phyloP scores from a whole-genome alignment of 2,888 invertebrate species.

The Lasiommata megera region DNA sequence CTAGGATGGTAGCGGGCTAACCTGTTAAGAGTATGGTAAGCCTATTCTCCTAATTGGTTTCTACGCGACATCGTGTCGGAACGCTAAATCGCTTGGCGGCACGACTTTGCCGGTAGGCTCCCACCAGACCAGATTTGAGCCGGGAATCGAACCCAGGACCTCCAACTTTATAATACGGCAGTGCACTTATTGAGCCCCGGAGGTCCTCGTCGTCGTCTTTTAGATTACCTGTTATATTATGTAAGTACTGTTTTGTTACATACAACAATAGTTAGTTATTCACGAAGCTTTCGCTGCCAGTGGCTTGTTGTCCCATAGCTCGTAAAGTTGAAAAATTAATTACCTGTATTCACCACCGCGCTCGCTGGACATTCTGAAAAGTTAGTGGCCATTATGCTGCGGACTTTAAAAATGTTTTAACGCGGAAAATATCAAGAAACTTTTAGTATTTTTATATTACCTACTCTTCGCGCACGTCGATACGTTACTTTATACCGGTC shows the following conservation, averaged over 20 bases:
- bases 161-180: no score
- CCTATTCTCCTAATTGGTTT: no score
- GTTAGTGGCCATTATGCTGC: constrained; percentile 6
- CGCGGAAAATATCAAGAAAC: constrained; percentile 6
- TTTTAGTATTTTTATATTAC: neutral
- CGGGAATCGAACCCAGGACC: no score
- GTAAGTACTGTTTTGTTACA: constrained; percentile 6
- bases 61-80: no score
- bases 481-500: no score
- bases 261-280: constrained; percentile 22
- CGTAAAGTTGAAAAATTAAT: constrained; percentile 26
- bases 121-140: no score
- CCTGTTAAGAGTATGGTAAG: no score
- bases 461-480: neutral
- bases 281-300: constrained; percentile 15
- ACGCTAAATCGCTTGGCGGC: no score
- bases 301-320: constrained; percentile 13
- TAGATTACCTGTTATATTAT: neutral
- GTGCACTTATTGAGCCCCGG: no score
- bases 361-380: constrained; percentile 17
- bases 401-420: constrained; percentile 19
- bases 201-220: no score
- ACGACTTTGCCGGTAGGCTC: no score
- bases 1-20: no score
- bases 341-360: constrained; percentile 7